A percentile compares a stretch with the other conserved stretches of the same genome.
phyloP scores from a whole-genome alignment of 2,888 invertebrate genomes.

The Octonoba sinensis region DNA sequence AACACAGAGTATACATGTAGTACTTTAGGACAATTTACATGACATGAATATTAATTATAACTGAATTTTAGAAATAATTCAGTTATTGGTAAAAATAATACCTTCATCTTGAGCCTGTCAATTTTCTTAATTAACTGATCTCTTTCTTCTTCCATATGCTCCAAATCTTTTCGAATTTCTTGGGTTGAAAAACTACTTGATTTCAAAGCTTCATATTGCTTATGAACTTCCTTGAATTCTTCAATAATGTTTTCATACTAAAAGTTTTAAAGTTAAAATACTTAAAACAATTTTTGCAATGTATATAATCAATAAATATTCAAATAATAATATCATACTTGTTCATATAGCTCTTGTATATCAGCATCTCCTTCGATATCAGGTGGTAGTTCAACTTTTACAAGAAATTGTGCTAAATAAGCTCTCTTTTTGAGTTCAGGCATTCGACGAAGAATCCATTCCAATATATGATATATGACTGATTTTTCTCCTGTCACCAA shows the following conservation, averaged over 20 bases:
- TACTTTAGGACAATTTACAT: too few species aligned
- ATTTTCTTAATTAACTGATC: constrained; percentile 80
- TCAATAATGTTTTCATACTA: constrained; percentile 82
- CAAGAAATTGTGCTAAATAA: constrained; percentile 80
- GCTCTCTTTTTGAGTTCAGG: constrained; percentile 84
- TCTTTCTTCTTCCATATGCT: constrained; percentile 87
- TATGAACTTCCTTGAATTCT: constrained; percentile 85
- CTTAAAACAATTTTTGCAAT: too few species aligned
- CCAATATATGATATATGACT: constrained; percentile 82
- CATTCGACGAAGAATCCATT: constrained; percentile 83
- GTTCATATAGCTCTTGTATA: constrained; percentile 79
- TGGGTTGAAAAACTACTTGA: constrained; percentile 77
- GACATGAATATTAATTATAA: not conserved
- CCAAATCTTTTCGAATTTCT: constrained; percentile 86
- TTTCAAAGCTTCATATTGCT: constrained; percentile 78
- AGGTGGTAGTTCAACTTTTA: constrained; percentile 80
- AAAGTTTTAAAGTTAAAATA: not conserved
- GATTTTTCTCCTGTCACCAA: constrained; percentile 81
- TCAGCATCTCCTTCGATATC: constrained; percentile 83
- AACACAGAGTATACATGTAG: too few species aligned
- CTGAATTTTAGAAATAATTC: not conserved
- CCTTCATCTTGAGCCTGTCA: constrained; percentile 76
- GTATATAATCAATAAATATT: not conserved
- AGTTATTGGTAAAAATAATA: not conserved
- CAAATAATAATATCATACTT: constrained; percentile 69